A percentile compares a stretch with the other conserved stretches of the same genome.
Evolutionary conservation across 1,140 invertebrate species (phyloP).

Genomic region (Musca domestica): DNA sequence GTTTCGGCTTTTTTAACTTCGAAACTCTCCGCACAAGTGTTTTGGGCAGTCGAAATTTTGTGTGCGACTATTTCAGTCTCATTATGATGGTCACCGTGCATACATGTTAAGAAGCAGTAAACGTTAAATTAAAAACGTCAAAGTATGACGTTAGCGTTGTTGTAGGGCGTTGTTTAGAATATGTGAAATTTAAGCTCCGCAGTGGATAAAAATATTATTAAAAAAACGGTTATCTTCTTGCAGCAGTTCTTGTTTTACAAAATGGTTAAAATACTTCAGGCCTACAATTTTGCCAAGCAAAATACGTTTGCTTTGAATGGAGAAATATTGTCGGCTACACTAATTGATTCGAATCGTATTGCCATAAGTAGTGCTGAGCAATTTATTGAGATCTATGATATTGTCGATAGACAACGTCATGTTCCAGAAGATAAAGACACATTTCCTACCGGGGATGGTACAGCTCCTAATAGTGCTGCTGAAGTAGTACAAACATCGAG

Average conservation of each 20-base stretch:
- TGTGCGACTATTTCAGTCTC: not conserved
- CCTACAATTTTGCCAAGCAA: slow-evolving; percentile 50
- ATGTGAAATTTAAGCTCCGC: not conserved
- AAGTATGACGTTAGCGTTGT: slow-evolving; percentile 5
- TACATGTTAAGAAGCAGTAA: slow-evolving; percentile 2
- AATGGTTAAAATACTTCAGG: slow-evolving; percentile 52
- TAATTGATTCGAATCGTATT: slow-evolving; percentile 47
- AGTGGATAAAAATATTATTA: not conserved
- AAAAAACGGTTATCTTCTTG: not conserved
- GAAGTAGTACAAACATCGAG: slow-evolving; percentile 20
- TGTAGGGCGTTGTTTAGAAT: slow-evolving; percentile 11
- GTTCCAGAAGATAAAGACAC: slow-evolving; percentile 1
- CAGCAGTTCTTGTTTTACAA: not conserved
- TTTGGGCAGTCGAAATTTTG: not conserved
- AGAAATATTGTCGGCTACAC: slow-evolving; percentile 45
- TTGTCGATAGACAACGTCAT: slow-evolving; percentile 37
- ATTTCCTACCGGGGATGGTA: not conserved
- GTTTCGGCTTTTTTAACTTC: too few relatives aligned
- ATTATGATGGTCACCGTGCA: slow-evolving; percentile 10
- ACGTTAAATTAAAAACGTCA: not conserved
- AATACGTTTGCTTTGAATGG: slow-evolving; percentile 48
- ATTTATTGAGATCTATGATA: slow-evolving; percentile 51
- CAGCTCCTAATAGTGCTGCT: slow-evolving; percentile 9
- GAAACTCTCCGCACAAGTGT: too few relatives aligned
- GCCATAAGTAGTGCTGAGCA: slow-evolving; percentile 50